Evolutionary conservation across 2,797 vertebrate species (phyloP).

Genomic region (Notolabrus celidotus): DNA sequence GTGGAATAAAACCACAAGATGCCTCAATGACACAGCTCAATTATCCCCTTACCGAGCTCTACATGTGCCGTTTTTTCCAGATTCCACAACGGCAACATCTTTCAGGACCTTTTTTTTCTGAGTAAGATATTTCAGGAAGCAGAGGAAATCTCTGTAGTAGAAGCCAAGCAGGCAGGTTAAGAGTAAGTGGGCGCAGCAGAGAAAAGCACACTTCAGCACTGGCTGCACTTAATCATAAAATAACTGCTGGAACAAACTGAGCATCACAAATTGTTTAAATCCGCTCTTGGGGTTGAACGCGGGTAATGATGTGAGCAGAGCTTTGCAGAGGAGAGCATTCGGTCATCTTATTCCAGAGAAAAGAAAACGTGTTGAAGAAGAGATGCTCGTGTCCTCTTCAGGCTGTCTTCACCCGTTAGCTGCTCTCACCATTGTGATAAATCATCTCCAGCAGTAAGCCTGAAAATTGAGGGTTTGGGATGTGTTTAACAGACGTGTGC

Average conservation of each 20-base stretch:
- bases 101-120: not conserved
- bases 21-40: conserved; percentile 8
- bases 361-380: too few relatives aligned
- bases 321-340: not conserved
- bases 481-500: conserved; percentile 39
- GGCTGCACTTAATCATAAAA: conserved; percentile 25
- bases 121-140: conserved; percentile 41
- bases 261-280: conserved; percentile 24
- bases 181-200: conserved; percentile 18
- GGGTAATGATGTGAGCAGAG: not conserved
- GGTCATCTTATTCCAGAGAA: not conserved
- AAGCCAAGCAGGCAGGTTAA: conserved; percentile 14
- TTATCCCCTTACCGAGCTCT: not conserved
- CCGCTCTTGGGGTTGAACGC: not conserved
- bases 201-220: conserved; percentile 17
- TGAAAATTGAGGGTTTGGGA: conserved; percentile 34
- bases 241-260: conserved; percentile 10
- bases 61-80: not conserved
- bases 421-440: not conserved
- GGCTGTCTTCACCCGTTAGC: conserved; percentile 47
- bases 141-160: conserved; percentile 15
- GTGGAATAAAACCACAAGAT: conserved; percentile 24
- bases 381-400: not conserved
- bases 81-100: conserved; percentile 19
- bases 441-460: conserved; percentile 17